Conservation (phyloP, 2,113 vertebrate species). For the Hippolais icterina region DNA sequence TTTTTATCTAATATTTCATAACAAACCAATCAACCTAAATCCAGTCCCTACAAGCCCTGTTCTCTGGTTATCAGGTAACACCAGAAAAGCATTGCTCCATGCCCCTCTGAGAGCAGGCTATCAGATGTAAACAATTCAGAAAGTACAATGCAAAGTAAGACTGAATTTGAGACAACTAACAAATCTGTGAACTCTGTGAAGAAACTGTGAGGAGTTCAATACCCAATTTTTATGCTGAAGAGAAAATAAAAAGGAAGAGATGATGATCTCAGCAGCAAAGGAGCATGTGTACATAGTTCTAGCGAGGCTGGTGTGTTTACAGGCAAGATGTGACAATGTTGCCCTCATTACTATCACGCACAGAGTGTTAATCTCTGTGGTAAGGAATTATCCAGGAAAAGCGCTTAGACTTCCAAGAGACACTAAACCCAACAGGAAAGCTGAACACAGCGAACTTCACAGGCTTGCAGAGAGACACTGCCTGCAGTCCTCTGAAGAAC, state of each 20-base stretch:
- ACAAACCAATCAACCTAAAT: background rate
- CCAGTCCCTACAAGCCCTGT: background rate
- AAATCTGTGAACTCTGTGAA: fast-evolving
- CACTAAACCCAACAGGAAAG: background rate
- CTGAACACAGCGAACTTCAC: background rate
- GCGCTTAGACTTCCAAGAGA: background rate
- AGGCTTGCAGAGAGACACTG: background rate
- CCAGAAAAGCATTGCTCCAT: background rate
- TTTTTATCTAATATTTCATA: background rate
- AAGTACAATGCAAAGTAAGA: background rate
- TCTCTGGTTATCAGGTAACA: background rate
- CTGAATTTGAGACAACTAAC: background rate
- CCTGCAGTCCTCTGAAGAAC: background rate
- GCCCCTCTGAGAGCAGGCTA: background rate
- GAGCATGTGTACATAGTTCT: fast-evolving
- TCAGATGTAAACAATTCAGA: background rate
- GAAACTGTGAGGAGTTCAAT: background rate
- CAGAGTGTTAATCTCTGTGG: background rate
- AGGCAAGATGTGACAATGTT: background rate
- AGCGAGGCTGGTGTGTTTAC: background rate
- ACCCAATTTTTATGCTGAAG: background rate
- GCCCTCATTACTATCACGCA: background rate
- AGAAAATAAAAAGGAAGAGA: background rate
- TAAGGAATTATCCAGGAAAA: background rate
- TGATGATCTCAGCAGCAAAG: background rate